Evolutionary conservation across 2,113 vertebrate species (phyloP).

Genomic region (Siniperca chuatsi): DNA sequence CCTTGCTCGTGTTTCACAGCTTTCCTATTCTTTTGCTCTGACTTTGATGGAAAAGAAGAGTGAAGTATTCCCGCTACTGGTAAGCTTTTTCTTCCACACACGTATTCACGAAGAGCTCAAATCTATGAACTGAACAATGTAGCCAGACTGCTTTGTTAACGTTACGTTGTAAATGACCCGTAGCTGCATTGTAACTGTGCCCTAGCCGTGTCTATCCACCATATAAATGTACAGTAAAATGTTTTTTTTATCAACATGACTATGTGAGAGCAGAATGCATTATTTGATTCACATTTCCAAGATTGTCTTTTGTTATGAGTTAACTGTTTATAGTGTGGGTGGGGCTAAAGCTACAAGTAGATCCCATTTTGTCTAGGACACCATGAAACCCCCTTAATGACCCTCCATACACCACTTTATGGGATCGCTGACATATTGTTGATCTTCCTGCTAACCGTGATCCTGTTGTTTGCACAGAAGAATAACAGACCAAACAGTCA

Average conservation of each 20-base stretch:
- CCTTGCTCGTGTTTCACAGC: background rate
- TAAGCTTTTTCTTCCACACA: background rate
- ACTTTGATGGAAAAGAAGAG: background rate
- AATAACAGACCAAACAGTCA: background rate
- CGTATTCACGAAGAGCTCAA: background rate
- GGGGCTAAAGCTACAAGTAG: background rate
- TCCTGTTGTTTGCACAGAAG: conserved; percentile 25
- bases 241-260: background rate
- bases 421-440: background rate
- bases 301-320: too few species aligned
- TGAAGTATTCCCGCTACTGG: background rate
- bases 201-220: background rate
- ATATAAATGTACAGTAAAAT: background rate
- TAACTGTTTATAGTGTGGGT: background rate
- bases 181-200: background rate
- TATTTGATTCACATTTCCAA: background rate
- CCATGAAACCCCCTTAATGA: background rate
- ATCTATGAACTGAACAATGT: background rate
- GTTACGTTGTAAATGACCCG: background rate
- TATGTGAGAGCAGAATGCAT: background rate
- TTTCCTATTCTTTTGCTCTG: background rate
- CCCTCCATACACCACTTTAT: background rate
- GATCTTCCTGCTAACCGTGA: background rate
- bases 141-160: background rate
- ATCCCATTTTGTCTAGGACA: background rate